Base-by-base conservation (phyloP, 2,113 vertebrate species). In the cat (Felis catus) region DNA sequence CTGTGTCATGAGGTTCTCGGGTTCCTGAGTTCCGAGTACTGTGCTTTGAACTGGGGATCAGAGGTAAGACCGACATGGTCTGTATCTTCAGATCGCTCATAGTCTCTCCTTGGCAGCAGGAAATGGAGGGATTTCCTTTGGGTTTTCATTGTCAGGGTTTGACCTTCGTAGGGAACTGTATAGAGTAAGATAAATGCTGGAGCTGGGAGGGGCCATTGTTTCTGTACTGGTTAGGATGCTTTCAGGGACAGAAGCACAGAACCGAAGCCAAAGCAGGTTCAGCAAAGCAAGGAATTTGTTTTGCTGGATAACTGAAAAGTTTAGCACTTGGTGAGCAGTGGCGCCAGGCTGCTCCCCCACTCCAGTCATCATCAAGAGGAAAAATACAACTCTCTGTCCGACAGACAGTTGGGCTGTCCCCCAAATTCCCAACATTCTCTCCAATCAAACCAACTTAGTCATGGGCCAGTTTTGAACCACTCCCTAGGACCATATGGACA, bases 401-500 rank as follows among this genome's bases (percentile, higher is more conserved):
- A 1, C 0, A 45, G 41, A 45, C 7, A 8, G 7, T 45, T 45
- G 41, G 41, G 0, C 18, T 4, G 25, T 21, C 58, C 65, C 68
- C 58, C 45, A 39, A 84, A 55, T 7, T n/a, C 23, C 27, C 76
- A 4, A 11, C 15, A 48, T 39, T 51, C 21, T 3, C n/a, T 58
- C 27, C 12, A 5, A 31, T 5, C 7, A 14, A 66, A 8, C 36
- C 10, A 13, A 16, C 23, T 45, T 63, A 31, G 70, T 51, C 23
- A 12, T 2, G 41, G 23, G 21, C 29, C 53, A 53, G 4, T n/a
- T 36, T 36, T 18, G 53, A n/a, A 18, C 18, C 18, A 18, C 53
- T 68, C n/a, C 4, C 14, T 14, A 1, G 45, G 58, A 10, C 82
- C 16, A 1, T n/a, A 19, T 15, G 39, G n/a, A n/a, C 0, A 14